Evolutionary conservation across 2,797 vertebrate genomes (phyloP).

Genomic region (Schizopygopsis malacanthus): DNA sequence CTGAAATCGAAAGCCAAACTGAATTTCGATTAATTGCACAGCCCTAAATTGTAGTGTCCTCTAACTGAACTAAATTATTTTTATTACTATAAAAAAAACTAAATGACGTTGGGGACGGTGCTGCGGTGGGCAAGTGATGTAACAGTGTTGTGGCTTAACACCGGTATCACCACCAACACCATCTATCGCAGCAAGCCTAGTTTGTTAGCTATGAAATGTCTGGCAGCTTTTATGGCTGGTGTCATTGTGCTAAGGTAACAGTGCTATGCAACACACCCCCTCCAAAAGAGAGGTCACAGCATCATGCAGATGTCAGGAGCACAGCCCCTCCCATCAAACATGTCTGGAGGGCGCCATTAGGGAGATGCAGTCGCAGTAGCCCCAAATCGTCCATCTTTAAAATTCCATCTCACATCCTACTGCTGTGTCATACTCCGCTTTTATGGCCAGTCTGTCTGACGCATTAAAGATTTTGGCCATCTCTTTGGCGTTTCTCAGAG

Average conservation of each 20-base stretch:
- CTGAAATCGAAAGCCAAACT: no score
- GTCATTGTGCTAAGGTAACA: constrained; percentile 15
- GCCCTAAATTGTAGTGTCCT: no score
- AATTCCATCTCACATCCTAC: constrained; percentile 33
- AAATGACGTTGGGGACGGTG: no score
- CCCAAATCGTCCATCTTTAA: background rate
- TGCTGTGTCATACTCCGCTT: constrained; percentile 12
- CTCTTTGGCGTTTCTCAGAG: background rate
- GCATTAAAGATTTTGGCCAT: constrained; percentile 5
- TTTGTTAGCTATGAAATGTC: constrained; percentile 37
- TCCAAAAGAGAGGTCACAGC: constrained; percentile 29
- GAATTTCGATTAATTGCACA: no score
- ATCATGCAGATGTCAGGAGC: constrained; percentile 42
- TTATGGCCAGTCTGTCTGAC: background rate
- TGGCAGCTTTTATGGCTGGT: constrained; percentile 16
- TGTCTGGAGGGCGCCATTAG: constrained; percentile 48
- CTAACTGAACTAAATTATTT: no score
- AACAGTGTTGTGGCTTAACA: no score
- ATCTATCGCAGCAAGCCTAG: no score
- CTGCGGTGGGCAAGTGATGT: no score
- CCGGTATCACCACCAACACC: no score
- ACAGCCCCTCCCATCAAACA: constrained; percentile 4
- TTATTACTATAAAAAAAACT: no score
- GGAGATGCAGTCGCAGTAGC: constrained; percentile 31
- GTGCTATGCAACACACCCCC: constrained; percentile 26